phyloP scores from a whole-genome alignment of 2,797 vertebrate species.

The Sorex maritimensis region DNA sequence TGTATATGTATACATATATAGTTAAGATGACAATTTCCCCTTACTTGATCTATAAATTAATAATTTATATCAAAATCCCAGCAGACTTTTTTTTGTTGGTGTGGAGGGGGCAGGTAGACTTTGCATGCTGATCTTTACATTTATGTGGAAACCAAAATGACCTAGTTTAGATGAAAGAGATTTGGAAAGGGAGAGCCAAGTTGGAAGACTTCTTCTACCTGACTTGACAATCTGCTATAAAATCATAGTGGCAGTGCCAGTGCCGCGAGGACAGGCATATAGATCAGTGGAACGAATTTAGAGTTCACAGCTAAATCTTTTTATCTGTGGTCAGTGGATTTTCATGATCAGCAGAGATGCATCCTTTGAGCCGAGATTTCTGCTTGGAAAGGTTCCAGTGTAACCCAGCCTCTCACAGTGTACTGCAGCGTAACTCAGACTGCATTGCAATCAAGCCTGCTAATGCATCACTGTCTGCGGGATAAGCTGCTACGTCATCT shows the following conservation, averaged over 20 bases:
- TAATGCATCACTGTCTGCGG: slow-evolving; percentile 79
- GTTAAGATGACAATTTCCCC: background rate
- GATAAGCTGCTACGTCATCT: slow-evolving; percentile 64
- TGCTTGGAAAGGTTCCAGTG: slow-evolving; percentile 42
- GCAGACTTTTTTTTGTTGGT: slow-evolving; percentile 9
- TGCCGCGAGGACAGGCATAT: slow-evolving; percentile 33
- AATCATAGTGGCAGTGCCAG: background rate
- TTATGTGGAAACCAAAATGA: slow-evolving; percentile 19
- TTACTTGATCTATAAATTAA: slow-evolving; percentile 58
- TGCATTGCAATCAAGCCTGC: slow-evolving; percentile 76
- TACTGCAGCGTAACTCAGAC: slow-evolving; percentile 82
- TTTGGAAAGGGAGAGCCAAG: slow-evolving; percentile 49
- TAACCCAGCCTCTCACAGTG: background rate
- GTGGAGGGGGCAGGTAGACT: background rate
- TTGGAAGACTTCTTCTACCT: slow-evolving; percentile 57
- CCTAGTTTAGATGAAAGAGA: slow-evolving; percentile 36
- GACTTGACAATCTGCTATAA: slow-evolving; percentile 40
- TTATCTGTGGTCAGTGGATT: slow-evolving; percentile 13
- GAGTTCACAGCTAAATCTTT: slow-evolving; percentile 34
- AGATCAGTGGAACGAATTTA: slow-evolving; percentile 56
- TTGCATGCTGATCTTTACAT: slow-evolving; percentile 55
- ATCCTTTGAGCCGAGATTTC: slow-evolving; percentile 52
- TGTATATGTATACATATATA: background rate
- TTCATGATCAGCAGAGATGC: background rate
- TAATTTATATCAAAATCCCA: slow-evolving; percentile 6